Evolutionary conservation across 2,113 vertebrate species (phyloP).

Genomic region (Pterocles burchelli): DNA sequence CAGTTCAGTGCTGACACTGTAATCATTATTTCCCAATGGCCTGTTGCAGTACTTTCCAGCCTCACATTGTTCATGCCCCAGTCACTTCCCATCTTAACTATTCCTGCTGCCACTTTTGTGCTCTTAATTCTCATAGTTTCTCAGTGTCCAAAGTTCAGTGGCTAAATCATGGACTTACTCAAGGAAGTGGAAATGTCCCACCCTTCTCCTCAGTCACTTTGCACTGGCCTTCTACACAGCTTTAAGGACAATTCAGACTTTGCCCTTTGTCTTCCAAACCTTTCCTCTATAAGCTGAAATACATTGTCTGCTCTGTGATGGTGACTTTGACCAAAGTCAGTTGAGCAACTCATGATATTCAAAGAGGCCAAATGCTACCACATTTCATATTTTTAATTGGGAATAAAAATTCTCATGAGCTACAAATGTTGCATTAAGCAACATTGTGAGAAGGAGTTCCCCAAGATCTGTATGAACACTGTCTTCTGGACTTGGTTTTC

Average conservation of each 20-base stretch:
- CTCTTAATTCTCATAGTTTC: not conserved
- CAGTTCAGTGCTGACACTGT: not conserved
- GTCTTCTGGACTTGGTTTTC: not conserved
- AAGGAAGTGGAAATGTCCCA: conserved; percentile 32
- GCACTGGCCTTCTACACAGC: not conserved
- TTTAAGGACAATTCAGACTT: not conserved
- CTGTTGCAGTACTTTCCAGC: conserved; percentile 43
- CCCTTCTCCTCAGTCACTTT: conserved; percentile 12
- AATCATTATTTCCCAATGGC: conserved; percentile 21
- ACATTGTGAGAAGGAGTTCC: not conserved
- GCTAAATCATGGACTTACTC: not conserved
- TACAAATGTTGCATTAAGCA: not conserved
- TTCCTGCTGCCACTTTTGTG: conserved; percentile 16
- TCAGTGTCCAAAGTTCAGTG: conserved; percentile 23
- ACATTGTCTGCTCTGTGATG: not conserved
- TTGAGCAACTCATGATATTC: not conserved
- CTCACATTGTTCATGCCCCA: conserved; percentile 16
- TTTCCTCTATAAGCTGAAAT: not conserved
- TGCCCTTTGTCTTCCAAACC: conserved; percentile 16
- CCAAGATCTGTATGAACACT: not conserved
- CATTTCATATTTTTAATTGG: not conserved
- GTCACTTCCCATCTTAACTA: conserved; percentile 40
- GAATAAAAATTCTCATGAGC: not conserved
- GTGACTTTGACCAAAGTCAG: not conserved
- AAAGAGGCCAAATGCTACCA: not conserved